These are phyloP conservation scores for Patella depressa DNA, from an alignment of 2,888 invertebrate species.

Conservation along the genomic window DNA sequence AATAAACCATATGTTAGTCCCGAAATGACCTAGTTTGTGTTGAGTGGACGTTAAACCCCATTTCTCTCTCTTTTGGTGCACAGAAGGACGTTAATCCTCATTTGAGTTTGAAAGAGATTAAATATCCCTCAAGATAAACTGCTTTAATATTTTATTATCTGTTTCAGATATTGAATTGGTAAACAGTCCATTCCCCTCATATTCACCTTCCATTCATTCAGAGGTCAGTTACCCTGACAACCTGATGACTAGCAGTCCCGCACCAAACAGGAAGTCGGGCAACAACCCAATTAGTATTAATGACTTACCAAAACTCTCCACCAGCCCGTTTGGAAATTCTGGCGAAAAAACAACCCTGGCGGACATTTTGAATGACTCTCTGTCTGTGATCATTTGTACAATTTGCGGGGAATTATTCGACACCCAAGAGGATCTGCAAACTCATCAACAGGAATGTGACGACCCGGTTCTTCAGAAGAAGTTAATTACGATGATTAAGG, in stretches of 20 bases:
- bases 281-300: not conserved
- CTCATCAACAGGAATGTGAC: constrained; percentile 33
- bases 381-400: constrained; percentile 32
- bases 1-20: too few species aligned
- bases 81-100: too few species aligned
- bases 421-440: constrained; percentile 27
- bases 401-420: constrained; percentile 45
- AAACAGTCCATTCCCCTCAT: not conserved
- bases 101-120: too few species aligned
- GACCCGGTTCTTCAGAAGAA: constrained; percentile 18
- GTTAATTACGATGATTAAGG: not conserved
- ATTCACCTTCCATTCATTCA: not conserved
- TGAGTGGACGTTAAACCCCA: too few species aligned
- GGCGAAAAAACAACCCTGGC: not conserved
- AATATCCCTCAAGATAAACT: too few species aligned
- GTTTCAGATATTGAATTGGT: not conserved
- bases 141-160: too few species aligned
- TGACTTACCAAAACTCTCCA: not conserved
- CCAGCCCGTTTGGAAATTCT: not conserved
- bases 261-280: not conserved
- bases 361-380: constrained; percentile 6
- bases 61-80: too few species aligned
- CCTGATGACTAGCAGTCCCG: not conserved
- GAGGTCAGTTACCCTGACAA: not conserved
- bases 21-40: too few species aligned